Evolutionary conservation across 2,113 vertebrate genomes (phyloP).

Genomic region (Paracanthobrama guichenoti): DNA sequence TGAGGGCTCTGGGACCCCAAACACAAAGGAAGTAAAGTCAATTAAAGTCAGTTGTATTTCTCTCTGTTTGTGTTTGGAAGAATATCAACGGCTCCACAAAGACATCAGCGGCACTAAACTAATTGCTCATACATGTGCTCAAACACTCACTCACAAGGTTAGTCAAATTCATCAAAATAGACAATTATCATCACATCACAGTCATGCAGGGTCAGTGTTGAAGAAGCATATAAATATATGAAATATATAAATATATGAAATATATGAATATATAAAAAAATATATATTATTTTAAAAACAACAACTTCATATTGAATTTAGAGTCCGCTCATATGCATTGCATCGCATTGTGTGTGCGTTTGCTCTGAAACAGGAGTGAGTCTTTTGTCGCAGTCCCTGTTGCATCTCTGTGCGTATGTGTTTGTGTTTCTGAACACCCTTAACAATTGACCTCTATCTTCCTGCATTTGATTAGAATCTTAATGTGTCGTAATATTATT

Average conservation of each 20-base stretch:
- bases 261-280: too few species aligned
- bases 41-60: background rate
- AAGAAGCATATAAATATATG: too few species aligned
- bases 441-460: slow-evolving; percentile 37
- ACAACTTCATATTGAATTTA: background rate
- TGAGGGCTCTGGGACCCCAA: background rate
- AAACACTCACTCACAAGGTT: background rate
- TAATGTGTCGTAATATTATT: slow-evolving; percentile 40
- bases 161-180: background rate
- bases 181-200: background rate
- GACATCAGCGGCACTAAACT: slow-evolving; percentile 23
- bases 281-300: too few species aligned
- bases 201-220: background rate
- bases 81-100: slow-evolving; percentile 34
- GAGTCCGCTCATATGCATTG: background rate
- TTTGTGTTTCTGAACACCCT: slow-evolving; percentile 14
- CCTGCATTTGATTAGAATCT: slow-evolving; percentile 30
- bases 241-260: too few species aligned
- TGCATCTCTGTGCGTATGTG: slow-evolving; percentile 12
- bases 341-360: slow-evolving; percentile 17
- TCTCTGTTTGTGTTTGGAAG: background rate
- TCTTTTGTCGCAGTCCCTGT: slow-evolving; percentile 36
- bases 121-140: slow-evolving; percentile 23
- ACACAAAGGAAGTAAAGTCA: background rate
- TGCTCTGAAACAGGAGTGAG: slow-evolving; percentile 3